A percentile compares a stretch with the other conserved stretches of the same genome.
Evolutionary conservation across 1,140 invertebrate genomes (phyloP).

Genomic region (Pemphigus obesinymphae): DNA sequence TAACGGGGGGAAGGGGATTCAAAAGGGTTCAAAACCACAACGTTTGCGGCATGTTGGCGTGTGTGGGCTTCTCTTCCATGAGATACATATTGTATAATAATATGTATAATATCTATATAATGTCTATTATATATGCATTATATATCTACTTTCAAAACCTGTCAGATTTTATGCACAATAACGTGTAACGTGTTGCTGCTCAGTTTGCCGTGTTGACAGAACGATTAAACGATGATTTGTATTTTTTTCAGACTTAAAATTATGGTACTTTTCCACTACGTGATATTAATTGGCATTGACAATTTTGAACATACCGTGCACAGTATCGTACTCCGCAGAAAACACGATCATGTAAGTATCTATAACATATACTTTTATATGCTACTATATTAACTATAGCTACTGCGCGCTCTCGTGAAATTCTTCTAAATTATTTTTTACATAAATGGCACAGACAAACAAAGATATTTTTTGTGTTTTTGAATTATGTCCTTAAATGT

Average conservation of each 20-base stretch:
- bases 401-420: no score
- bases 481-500: no score
- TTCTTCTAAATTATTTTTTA: no score
- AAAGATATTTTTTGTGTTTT: no score
- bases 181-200: not conserved
- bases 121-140: not conserved
- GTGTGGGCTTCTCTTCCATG: not conserved
- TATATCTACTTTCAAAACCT: not conserved
- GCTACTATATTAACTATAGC: no score
- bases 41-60: not conserved
- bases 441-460: no score
- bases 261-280: not conserved
- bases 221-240: not conserved
- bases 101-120: not conserved
- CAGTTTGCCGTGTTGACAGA: no score
- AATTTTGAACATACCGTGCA: not conserved
- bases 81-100: not conserved
- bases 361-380: no score
- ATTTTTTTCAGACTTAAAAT: not conserved
- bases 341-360: not conserved
- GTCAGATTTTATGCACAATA: not conserved
- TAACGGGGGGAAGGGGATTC: not conserved
- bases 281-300: no score
- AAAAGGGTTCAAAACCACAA: constrained; percentile 4
- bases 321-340: not conserved